Base-by-base conservation (phyloP, 1,140 invertebrate species). In the Nasonia giraulti region DNA sequence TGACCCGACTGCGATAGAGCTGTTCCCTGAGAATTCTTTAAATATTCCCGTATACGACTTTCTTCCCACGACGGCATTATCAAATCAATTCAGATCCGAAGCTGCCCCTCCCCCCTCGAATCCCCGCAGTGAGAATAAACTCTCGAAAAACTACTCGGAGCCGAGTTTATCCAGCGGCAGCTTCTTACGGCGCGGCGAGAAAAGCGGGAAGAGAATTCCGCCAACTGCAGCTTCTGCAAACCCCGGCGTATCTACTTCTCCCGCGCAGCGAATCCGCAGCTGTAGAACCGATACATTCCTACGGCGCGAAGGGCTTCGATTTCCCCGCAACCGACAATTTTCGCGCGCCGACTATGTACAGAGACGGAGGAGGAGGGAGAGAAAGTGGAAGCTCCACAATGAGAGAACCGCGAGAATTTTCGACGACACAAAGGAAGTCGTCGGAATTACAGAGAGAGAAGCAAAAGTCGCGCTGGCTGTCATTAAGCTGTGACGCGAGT, bases 241-340 rank as follows among this genome's bases (percentile, higher is more conserved):
- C 6, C 55, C 20, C 20, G 14, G 20, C 55, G 55, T 17, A 62
- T 62, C 55, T 20, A 33, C 71, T 55, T 62, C 20, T 62, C 47
- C 14, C 14, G 10, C 55, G 55, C 55, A 62, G 20, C 17, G 55
- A 62, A 62, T 62, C 20, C 20, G 20, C 55, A 7, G 20, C 20
- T 4, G 40, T n/a, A 55, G 73, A 82, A 74, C 23, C 47, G 47
- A 82, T 74, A 82, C 80, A 82, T 77, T 83, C 73, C 73, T 37
- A 37, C 27, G 27, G 1, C 1, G 40, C 10, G 33, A 11, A 76
- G 50, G 31, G 73, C 55, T 76, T 82, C 50, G 50, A 82, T 76
- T 76, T 75, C 75, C 23, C 12, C 17, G 14, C 17, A 17, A 1
- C 55, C 31, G 31, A 27, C 50, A 55, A 82, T 27, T 62, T 82